Conservation (phyloP, 2,113 vertebrate genomes). For the Caloenas nicobarica region DNA sequence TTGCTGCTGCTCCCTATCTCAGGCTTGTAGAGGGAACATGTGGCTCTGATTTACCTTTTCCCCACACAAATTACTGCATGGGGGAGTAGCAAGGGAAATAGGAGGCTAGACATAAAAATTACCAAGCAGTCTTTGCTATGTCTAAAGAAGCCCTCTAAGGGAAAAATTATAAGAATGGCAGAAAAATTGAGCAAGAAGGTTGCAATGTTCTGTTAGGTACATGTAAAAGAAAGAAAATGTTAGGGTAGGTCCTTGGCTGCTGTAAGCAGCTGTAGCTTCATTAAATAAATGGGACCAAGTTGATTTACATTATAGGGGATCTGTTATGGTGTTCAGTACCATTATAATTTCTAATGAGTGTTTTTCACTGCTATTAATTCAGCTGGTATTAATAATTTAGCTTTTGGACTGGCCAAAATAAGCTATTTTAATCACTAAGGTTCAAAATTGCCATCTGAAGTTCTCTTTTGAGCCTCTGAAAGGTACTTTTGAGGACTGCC, state of each 20-base stretch:
- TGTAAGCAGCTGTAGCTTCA: constrained; percentile 36
- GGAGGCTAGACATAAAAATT: constrained; percentile 68
- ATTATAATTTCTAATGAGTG: constrained; percentile 47
- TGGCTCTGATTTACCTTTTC: constrained; percentile 69
- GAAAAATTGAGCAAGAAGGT: constrained; percentile 49
- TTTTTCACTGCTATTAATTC: constrained; percentile 53
- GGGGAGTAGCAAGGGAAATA: constrained; percentile 61
- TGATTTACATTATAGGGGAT: constrained; percentile 44
- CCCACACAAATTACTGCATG: constrained; percentile 55
- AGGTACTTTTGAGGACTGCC: constrained; percentile 37
- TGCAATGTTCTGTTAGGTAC: constrained; percentile 1
- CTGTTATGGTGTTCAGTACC: constrained; percentile 15
- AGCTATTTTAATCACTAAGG: constrained; percentile 42
- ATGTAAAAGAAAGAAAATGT: constrained; percentile 33
- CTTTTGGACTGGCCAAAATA: constrained; percentile 34
- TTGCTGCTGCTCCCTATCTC: constrained; percentile 53
- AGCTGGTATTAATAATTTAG: constrained; percentile 45
- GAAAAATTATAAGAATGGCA: constrained; percentile 59
- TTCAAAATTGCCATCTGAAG: constrained; percentile 25
- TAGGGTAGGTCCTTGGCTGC: constrained; percentile 30
- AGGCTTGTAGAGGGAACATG: constrained; percentile 40
- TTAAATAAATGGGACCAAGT: constrained; percentile 27
- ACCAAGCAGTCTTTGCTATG: constrained; percentile 59
- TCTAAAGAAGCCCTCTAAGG: constrained; percentile 67
- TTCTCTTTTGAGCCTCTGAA: constrained; percentile 40